Evolutionary conservation across 2,888 invertebrate genomes (phyloP).

Genomic region (Amorpha juglandis): DNA sequence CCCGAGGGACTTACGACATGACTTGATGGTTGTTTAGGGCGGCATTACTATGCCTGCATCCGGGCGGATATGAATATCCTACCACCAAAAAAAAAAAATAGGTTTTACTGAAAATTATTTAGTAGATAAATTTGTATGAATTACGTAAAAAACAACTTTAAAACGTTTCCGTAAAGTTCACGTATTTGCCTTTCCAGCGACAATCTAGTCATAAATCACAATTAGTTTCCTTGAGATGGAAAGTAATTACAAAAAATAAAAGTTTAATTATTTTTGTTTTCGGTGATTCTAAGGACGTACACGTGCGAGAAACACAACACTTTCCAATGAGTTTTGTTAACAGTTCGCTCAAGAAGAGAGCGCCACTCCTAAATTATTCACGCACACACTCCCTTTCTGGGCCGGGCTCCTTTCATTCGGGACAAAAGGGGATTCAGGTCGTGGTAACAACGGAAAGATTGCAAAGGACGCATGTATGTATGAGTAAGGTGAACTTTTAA

Average conservation of each 20-base stretch:
- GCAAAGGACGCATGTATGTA: slow-evolving; percentile 66
- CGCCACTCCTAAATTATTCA: slow-evolving; percentile 78
- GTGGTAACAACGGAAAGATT: slow-evolving; percentile 78
- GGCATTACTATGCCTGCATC: no score
- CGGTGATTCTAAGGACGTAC: not conserved
- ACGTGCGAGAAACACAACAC: slow-evolving; percentile 36
- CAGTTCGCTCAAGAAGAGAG: slow-evolving; percentile 61
- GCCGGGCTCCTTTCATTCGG: slow-evolving; percentile 75
- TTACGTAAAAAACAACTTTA: no score
- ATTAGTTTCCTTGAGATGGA: not conserved
- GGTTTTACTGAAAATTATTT: no score
- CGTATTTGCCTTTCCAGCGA: no score
- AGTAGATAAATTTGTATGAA: no score
- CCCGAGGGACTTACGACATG: no score
- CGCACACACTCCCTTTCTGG: slow-evolving; percentile 72
- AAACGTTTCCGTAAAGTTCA: no score
- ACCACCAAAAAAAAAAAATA: no score
- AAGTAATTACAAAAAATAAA: not conserved
- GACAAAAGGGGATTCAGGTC: slow-evolving; percentile 79
- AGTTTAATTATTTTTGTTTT: not conserved
- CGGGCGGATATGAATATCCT: no score
- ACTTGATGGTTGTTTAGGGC: no score
- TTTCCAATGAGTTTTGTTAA: slow-evolving; percentile 71
- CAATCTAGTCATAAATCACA: not conserved
- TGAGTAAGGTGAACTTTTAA: slow-evolving; percentile 61